Conservation (phyloP, 2,113 vertebrate species). For the Cyanoderma ruficeps region DNA sequence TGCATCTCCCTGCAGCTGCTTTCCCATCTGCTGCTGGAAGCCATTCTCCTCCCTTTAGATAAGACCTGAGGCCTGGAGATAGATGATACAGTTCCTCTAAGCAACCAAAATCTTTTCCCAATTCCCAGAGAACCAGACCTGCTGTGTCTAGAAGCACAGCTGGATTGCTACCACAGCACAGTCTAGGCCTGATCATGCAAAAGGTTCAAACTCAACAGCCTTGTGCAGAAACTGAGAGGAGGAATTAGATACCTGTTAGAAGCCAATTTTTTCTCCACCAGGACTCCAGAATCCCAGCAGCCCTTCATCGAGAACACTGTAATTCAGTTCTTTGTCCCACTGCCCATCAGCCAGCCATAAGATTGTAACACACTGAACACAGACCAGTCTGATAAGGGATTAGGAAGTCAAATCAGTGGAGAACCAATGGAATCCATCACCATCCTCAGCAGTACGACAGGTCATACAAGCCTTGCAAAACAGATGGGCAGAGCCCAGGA, state of each 20-base stretch:
- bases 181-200: constrained; percentile 48
- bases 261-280: neutral
- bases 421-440: neutral
- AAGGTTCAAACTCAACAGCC: constrained; percentile 9
- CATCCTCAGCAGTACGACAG: neutral
- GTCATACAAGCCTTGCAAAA: neutral
- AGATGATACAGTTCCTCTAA: neutral
- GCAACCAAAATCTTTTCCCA: neutral
- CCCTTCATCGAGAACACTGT: neutral
- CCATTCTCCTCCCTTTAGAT: neutral
- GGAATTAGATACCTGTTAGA: neutral
- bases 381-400: neutral
- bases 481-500: neutral
- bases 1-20: neutral
- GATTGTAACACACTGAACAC: neutral
- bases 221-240: neutral
- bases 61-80: neutral
- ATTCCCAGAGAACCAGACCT: neutral
- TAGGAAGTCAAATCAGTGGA: neutral
- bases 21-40: constrained; percentile 15
- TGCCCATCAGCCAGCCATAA: neutral
- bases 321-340: neutral
- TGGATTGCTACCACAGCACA: neutral
- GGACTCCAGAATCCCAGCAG: neutral
- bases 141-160: neutral